Base-by-base conservation (phyloP, 1,140 invertebrate species). In the Nephila pilipes region DNA sequence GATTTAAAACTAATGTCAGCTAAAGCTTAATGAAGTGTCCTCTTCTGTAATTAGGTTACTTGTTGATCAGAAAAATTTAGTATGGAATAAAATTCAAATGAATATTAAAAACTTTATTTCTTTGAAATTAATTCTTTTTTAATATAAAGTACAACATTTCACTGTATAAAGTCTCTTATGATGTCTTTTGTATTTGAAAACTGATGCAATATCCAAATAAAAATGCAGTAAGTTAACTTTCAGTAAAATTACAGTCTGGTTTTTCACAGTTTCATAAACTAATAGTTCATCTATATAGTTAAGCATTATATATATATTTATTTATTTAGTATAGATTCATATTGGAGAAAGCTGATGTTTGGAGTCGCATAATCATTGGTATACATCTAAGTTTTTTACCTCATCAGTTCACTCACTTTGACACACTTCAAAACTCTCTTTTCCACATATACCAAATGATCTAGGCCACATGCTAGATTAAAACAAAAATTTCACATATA, bases 1-100 rank as follows among this genome's bases (percentile, higher is more conserved):
- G 98, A 99, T 96, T 96, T 99, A 94, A 97, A 98, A 94, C 1
- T 57, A 8, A 25, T 83, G 22, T 55, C 81, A 57, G 14, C 25
- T 29, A 83, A 83, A 14, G n/a, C 81, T 25, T 18, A 83, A 55
- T 83, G 54, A 83, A 25, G 25, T 55, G 20, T 54, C 29, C 2
- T 36, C 18, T 75, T 32, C 12, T 75, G 1, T 46, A 10, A 46
- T 10, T 8, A 46, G 29, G 36, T 75, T 32, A 36, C 14, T 46
- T 36, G 69, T 32, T 29, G 36, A 36, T 75, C 36, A 12, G 6
- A 46, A 1, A 75, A 75, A 75, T 75, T 32, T 32, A 75, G 32
- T 36, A 36, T 32, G 32, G 32, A 75, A 32, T 75, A 14, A 18
- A 20, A 18, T 16, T 6, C 0, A 36, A 32, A 20, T 18, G 32